Evolutionary conservation across 2,113 vertebrate genomes (phyloP).

Genomic region (Odobenus rosmarus): DNA sequence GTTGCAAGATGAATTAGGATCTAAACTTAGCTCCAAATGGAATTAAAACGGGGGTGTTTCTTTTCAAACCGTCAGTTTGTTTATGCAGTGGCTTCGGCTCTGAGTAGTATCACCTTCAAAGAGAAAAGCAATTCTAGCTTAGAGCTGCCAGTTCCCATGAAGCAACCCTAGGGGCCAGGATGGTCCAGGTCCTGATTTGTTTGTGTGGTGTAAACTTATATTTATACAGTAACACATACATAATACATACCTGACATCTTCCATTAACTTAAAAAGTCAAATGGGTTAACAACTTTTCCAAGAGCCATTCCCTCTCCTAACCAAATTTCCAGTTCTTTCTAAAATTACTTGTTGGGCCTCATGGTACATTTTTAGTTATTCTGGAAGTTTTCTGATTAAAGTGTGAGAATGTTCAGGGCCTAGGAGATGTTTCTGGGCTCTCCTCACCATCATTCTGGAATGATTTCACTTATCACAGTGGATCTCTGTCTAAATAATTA

Average conservation of each 20-base stretch:
- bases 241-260: background rate
- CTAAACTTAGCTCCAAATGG: constrained; percentile 56
- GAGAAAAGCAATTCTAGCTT: constrained; percentile 29
- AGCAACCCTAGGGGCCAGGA: background rate
- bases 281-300: background rate
- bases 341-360: background rate
- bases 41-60: constrained; percentile 59
- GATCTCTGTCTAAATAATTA: background rate
- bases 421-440: background rate
- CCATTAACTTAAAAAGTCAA: background rate
- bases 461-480: background rate
- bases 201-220: background rate
- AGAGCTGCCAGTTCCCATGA: background rate
- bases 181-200: background rate
- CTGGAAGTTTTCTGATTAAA: background rate
- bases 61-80: constrained; percentile 68
- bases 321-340: background rate
- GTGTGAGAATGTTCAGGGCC: background rate
- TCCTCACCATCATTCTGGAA: background rate
- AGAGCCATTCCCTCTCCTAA: background rate
- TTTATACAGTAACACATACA: background rate
- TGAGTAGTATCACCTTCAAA: constrained; percentile 61
- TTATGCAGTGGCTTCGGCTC: constrained; percentile 36
- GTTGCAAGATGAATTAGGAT: constrained; percentile 50
- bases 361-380: background rate